Percentiles rank a stretch among this genome's conserved stretches.
phyloP scores from a whole-genome alignment of 1,140 invertebrate genomes.

The Macrobrachium rosenbergii region DNA sequence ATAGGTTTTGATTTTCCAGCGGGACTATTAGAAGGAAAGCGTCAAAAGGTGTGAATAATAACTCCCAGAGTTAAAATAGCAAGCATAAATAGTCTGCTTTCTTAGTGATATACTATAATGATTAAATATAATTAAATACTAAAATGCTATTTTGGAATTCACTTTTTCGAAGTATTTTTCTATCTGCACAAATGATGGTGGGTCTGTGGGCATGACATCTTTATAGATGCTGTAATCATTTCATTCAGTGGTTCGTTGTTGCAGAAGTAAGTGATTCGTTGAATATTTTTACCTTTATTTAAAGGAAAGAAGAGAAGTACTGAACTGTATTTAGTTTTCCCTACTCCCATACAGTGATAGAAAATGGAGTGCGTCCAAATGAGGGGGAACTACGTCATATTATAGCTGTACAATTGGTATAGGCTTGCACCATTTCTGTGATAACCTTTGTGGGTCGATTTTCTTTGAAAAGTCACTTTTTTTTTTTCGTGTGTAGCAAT shows the following conservation, averaged over 20 bases:
- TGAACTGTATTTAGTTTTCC: too few species aligned
- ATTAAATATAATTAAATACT: too few species aligned
- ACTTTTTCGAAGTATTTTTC: conserved; percentile 25
- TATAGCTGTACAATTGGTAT: not conserved
- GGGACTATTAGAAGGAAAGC: not conserved
- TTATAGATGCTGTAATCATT: not conserved
- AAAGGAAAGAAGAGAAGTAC: too few species aligned
- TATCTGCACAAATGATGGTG: conserved; percentile 8
- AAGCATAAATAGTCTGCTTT: conserved; percentile 10
- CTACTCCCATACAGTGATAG: not conserved
- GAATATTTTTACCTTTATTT: too few species aligned
- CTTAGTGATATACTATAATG: conserved; percentile 1
- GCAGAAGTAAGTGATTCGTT: not conserved
- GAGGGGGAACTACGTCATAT: not conserved
- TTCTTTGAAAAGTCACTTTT: not conserved
- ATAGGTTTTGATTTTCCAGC: too few species aligned
- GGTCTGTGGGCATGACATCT: not conserved
- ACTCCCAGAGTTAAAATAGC: not conserved
- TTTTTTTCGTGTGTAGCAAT: not conserved
- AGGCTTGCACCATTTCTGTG: conserved; percentile 13
- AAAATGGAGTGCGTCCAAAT: not conserved
- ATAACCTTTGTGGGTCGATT: conserved; percentile 1
- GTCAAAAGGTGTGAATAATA: not conserved
- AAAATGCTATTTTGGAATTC: conserved; percentile 22
- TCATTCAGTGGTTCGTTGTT: not conserved